These are phyloP conservation scores for Heterocephalus glaber DNA, from an alignment of 2,113 vertebrate genomes.

Conservation along the genomic window DNA sequence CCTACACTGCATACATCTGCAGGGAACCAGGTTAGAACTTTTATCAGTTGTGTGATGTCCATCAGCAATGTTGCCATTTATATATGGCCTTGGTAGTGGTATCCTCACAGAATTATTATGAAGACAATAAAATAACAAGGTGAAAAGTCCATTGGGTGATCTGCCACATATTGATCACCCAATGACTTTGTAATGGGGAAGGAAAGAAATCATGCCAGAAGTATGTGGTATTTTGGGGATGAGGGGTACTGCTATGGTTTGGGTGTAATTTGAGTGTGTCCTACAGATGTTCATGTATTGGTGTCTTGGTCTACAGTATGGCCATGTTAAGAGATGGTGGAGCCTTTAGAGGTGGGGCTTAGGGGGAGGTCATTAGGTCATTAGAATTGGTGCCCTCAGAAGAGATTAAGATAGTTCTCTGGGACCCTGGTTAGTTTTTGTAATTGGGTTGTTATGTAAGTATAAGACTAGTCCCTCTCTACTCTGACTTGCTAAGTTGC, in stretches of 20 bases:
- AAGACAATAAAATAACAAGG: background rate
- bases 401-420: background rate
- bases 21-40: background rate
- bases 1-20: background rate
- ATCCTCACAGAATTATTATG: background rate
- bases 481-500: background rate
- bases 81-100: background rate
- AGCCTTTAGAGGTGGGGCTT: background rate
- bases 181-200: background rate
- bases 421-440: background rate
- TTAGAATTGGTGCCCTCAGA: too few species aligned
- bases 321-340: background rate
- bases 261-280: background rate
- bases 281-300: background rate
- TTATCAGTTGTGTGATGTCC: background rate
- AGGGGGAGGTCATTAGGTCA: too few species aligned
- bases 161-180: background rate
- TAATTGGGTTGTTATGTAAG: background rate
- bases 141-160: background rate
- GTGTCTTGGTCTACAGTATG: too few species aligned
- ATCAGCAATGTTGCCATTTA: background rate
- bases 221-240: too few species aligned
- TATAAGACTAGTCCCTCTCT: rapidly evolving
- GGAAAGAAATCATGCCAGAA: background rate
- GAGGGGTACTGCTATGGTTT: background rate